Percentiles rank a stretch among this genome's conserved stretches.
phyloP scores from a whole-genome alignment of 2,888 invertebrate genomes.

The Encarsia formosa region DNA sequence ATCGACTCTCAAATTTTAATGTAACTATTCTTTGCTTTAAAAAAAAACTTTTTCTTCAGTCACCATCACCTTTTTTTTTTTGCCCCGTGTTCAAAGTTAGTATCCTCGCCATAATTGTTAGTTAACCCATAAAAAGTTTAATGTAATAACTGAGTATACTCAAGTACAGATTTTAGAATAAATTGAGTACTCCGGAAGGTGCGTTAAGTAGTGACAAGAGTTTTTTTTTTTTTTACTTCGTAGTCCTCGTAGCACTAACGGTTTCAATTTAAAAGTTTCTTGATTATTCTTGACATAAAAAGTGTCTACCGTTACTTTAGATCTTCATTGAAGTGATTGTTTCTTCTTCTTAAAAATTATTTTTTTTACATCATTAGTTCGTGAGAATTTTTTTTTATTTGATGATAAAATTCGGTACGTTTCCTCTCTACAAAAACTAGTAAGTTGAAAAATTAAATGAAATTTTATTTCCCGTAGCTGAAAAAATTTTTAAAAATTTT shows the following conservation, averaged over 20 bases:
- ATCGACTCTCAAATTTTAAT: too few relatives aligned
- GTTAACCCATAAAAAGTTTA: conserved; percentile 22
- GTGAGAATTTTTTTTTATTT: not conserved
- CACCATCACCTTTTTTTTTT: conserved; percentile 22
- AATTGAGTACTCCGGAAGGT: conserved; percentile 52
- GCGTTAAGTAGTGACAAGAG: conserved; percentile 54
- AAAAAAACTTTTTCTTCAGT: not conserved
- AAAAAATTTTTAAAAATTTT: too few relatives aligned
- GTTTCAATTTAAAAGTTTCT: too few relatives aligned
- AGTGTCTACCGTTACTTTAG: too few relatives aligned
- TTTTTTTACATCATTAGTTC: conserved; percentile 1
- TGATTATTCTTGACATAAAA: too few relatives aligned
- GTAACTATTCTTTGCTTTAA: too few relatives aligned
- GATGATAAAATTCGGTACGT: conserved; percentile 17
- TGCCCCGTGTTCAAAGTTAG: conserved; percentile 20
- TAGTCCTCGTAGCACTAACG: too few relatives aligned
- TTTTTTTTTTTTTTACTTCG: conserved; percentile 33
- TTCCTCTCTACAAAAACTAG: too few relatives aligned
- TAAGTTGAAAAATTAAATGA: too few relatives aligned
- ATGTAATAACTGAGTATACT: conserved; percentile 20
- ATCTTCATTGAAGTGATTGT: too few relatives aligned
- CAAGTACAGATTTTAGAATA: conserved; percentile 20
- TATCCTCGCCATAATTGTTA: conserved; percentile 27
- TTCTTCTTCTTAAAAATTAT: not conserved
- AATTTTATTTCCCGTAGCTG: too few relatives aligned